Evolutionary conservation across 2,113 vertebrate species (phyloP).

Genomic region (Clarias batrachus): DNA sequence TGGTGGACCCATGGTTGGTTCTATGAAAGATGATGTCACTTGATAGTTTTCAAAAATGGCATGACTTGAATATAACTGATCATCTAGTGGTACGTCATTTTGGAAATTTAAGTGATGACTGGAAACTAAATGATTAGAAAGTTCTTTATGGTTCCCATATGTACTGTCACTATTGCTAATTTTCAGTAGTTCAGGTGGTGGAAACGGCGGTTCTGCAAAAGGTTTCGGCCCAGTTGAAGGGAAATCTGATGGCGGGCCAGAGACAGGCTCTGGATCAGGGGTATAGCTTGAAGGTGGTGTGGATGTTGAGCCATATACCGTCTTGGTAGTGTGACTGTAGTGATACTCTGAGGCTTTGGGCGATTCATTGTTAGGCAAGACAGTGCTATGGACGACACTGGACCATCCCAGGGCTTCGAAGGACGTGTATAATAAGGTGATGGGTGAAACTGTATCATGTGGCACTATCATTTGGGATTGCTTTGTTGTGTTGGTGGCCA

Average conservation of each 20-base stretch:
- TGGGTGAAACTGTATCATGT: constrained; percentile 61
- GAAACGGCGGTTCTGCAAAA: constrained; percentile 34
- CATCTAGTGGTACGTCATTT: constrained; percentile 43
- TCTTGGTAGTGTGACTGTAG: constrained; percentile 43
- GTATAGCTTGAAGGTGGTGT: constrained; percentile 16
- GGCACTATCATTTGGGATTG: constrained; percentile 59
- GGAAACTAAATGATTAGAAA: constrained; percentile 54
- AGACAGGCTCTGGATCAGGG: constrained; percentile 44
- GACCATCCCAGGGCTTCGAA: constrained; percentile 61
- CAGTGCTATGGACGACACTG: constrained; percentile 26
- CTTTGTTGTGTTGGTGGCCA: constrained; percentile 58
- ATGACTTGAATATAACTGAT: constrained; percentile 63
- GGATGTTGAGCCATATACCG: neutral
- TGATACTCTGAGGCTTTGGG: constrained; percentile 47
- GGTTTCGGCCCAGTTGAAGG: constrained; percentile 15
- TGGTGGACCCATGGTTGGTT: constrained; percentile 67
- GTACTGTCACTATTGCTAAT: neutral
- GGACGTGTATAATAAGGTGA: constrained; percentile 70
- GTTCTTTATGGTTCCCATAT: constrained; percentile 39
- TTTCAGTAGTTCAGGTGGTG: constrained; percentile 38
- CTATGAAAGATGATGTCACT: constrained; percentile 65
- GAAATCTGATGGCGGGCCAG: constrained; percentile 43
- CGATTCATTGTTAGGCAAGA: constrained; percentile 49
- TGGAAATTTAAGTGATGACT: constrained; percentile 46
- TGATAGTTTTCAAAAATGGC: constrained; percentile 67